Evolutionary conservation across 2,113 vertebrate genomes (phyloP).

Genomic region (Actenoides lindsayi): DNA sequence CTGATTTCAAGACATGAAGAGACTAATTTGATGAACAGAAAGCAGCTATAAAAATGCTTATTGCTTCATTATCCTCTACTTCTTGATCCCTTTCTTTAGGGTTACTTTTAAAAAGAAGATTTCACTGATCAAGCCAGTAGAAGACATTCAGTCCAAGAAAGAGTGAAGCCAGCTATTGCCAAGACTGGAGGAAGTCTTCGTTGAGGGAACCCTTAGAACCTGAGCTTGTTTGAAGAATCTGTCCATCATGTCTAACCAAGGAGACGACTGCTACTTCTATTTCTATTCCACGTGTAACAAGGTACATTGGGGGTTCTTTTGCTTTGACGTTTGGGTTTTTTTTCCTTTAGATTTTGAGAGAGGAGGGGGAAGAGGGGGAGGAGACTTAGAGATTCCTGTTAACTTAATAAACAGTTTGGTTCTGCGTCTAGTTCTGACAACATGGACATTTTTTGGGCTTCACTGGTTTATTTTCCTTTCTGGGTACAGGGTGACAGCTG

Average conservation of each 20-base stretch:
- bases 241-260: slow-evolving; percentile 85
- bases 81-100: neutral
- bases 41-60: neutral
- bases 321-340: too few relatives aligned
- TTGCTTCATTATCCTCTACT: neutral
- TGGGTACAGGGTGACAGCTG: slow-evolving; percentile 88
- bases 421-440: neutral
- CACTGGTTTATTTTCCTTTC: neutral
- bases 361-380: too few relatives aligned
- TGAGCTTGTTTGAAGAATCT: neutral
- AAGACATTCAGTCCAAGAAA: slow-evolving; percentile 55
- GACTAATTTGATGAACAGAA: fast-evolving
- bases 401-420: neutral
- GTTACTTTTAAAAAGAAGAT: slow-evolving; percentile 73
- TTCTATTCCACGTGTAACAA: slow-evolving; percentile 96
- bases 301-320: slow-evolving; percentile 53
- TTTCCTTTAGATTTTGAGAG: fast-evolving
- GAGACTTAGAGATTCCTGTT: neutral
- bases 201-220: neutral
- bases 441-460: fast-evolving
- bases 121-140: slow-evolving; percentile 62
- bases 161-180: slow-evolving; percentile 5
- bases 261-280: slow-evolving; percentile 97
- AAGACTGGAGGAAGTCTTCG: slow-evolving; percentile 46
- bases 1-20: neutral